A percentile compares a stretch with the other conserved stretches of the same genome.
Conservation (phyloP, 2,113 vertebrate species). For the Centrocercus urophasianus region DNA sequence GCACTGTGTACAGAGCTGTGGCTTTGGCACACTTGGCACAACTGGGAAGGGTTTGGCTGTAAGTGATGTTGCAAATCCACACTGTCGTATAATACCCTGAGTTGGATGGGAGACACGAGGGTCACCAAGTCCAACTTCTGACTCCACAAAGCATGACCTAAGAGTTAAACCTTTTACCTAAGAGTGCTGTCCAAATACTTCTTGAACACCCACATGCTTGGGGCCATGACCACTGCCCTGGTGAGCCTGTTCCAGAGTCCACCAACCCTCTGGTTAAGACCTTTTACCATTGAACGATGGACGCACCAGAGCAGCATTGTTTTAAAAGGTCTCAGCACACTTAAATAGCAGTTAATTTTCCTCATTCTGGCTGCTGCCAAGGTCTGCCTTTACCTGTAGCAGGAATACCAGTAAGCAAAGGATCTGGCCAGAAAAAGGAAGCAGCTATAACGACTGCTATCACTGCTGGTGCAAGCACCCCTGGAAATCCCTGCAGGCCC, state of each 20-base stretch:
- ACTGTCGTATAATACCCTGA: neutral
- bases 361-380: neutral
- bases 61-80: neutral
- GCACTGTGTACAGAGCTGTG: neutral
- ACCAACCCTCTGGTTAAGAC: too few relatives aligned
- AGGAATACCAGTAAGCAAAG: neutral
- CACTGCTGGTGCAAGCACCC: accelerated
- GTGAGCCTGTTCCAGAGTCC: too few relatives aligned
- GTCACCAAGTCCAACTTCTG: too few relatives aligned
- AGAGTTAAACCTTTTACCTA: too few relatives aligned
- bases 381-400: neutral
- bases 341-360: neutral
- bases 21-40: neutral
- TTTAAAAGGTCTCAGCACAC: neutral
- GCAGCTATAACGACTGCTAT: accelerated
- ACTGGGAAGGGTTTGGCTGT: neutral
- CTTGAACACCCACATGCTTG: too few relatives aligned
- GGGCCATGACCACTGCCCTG: too few relatives aligned
- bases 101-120: too few relatives aligned
- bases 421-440: neutral
- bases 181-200: too few relatives aligned
- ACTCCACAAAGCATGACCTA: too few relatives aligned
- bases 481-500: neutral
- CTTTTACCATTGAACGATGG: too few relatives aligned
- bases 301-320: neutral